Evolutionary conservation across 2,888 invertebrate genomes (phyloP).

Genomic region (Elmis aenea): DNA sequence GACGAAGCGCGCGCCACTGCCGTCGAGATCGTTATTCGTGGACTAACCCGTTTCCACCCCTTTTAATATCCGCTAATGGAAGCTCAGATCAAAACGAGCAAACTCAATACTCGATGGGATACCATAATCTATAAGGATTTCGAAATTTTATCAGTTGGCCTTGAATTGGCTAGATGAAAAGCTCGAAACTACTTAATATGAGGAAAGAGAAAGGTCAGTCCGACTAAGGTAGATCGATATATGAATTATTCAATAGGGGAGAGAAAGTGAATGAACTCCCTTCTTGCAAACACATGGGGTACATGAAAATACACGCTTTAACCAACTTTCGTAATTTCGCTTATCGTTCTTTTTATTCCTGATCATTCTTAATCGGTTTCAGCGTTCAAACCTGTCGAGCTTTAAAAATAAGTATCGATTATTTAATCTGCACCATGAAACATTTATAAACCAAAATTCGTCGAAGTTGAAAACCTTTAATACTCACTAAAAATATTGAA

Average conservation of each 20-base stretch:
- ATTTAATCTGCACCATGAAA: no score
- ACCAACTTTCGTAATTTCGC: no score
- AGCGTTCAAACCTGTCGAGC: no score
- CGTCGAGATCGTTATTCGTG: constrained; percentile 47
- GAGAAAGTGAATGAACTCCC: constrained; percentile 49
- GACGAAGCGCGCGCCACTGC: constrained; percentile 33
- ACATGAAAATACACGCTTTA: constrained; percentile 34
- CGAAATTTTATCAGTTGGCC: constrained; percentile 25
- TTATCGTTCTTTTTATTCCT: no score
- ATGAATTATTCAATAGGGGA: constrained; percentile 49
- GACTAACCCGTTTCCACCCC: constrained; percentile 43
- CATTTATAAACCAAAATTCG: no score
- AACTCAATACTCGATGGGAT: constrained; percentile 16
- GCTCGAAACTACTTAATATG: constrained; percentile 43
- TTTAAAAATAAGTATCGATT: no score
- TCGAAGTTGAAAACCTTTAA: no score
- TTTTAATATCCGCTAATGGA: constrained; percentile 44
- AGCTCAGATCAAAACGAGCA: constrained; percentile 28
- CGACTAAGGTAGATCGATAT: constrained; percentile 47
- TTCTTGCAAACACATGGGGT: constrained; percentile 44
- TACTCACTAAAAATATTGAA: no score
- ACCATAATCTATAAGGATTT: constrained; percentile 10
- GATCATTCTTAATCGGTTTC: no score
- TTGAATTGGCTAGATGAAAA: constrained; percentile 28
- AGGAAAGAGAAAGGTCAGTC: constrained; percentile 48